phyloP scores from a whole-genome alignment of 2,797 vertebrate genomes.

The Margarornis squamiger region DNA sequence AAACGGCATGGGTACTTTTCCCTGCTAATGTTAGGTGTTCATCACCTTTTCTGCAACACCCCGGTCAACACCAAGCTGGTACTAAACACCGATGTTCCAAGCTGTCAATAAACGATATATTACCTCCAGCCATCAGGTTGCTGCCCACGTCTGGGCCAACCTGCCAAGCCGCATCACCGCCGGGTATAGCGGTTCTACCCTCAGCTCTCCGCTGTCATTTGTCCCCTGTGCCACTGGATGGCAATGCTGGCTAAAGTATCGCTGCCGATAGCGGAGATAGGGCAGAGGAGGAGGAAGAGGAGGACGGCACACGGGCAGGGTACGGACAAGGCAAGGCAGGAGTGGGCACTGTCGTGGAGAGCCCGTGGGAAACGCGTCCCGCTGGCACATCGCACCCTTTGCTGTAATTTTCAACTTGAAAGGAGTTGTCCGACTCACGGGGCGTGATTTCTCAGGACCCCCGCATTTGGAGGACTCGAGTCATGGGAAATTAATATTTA shows the following conservation, averaged over 20 bases:
- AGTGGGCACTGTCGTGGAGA: neutral
- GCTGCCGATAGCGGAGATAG: no score
- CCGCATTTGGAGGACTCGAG: neutral
- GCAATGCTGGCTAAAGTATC: constrained; percentile 43
- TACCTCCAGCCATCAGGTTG: fast-evolving
- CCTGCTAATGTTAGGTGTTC: fast-evolving
- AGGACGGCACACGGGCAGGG: neutral
- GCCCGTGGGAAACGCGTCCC: neutral
- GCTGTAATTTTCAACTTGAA: neutral
- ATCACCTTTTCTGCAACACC: fast-evolving
- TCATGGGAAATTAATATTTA: neutral
- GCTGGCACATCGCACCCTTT: fast-evolving
- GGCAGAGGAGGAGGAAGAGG: no score
- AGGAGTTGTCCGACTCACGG: neutral
- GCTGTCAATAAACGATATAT: fast-evolving
- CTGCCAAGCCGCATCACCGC: neutral
- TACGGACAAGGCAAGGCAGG: fast-evolving
- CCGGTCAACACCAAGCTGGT: neutral
- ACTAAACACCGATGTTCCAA: fast-evolving
- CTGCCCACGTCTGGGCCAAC: neutral
- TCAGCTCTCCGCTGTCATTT: neutral
- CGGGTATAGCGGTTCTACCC: fast-evolving
- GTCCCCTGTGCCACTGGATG: constrained; percentile 37
- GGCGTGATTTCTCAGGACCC: neutral
- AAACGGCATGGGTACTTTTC: fast-evolving